Base-by-base conservation (phyloP, 2,797 vertebrate species). In the Prionace glauca region DNA sequence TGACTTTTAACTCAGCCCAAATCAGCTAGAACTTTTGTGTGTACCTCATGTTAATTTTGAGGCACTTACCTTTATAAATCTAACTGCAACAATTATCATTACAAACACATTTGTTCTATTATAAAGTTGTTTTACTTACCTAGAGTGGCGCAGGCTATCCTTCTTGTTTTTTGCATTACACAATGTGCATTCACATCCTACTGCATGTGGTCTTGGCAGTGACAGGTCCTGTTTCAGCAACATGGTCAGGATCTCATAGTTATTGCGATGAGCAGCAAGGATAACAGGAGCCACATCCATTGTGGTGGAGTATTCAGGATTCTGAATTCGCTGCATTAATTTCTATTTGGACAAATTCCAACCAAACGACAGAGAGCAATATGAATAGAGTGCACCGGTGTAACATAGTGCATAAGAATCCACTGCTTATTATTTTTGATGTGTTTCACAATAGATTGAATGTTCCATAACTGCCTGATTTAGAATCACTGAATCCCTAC, bases 131-230 rank as follows among this genome's bases (percentile, higher is more conserved):
- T 91, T 71, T 50, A 24, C 32, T 26, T 97, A 98, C 99, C 99
- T 99, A 97, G 99, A 99, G 97, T 99, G 99, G 45, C 99, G 97
- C 0, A 99, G 97, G 96, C 99, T 99, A 96, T 99, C 99, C 96
- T 99, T 99, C 97, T 99, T 99, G 98, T 99, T 99, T 97, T 99
- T 99, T 96, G 99, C 99, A 69, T 99, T 99, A 97, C 99, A 99
- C 93, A 99, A 97, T 0, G 98, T 99, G 96, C 99, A 99, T 96
- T 99, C 99, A 96, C 99, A 99, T 96, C 99, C 99, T 9, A 99
- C 99, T 8, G 99, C 99, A 56, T 99, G 99, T n/a, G 99, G 99
- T 96, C 99, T 98, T 11, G 99, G 99, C 95, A 99, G 97, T 0
- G 99, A 99, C 96, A 99, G 99, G 96, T 99, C 99, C 97, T 99